Percentiles rank a stretch among this genome's conserved stretches.
Evolutionary conservation across 1,140 invertebrate genomes (phyloP).

Genomic region (Hyphantria cunea): DNA sequence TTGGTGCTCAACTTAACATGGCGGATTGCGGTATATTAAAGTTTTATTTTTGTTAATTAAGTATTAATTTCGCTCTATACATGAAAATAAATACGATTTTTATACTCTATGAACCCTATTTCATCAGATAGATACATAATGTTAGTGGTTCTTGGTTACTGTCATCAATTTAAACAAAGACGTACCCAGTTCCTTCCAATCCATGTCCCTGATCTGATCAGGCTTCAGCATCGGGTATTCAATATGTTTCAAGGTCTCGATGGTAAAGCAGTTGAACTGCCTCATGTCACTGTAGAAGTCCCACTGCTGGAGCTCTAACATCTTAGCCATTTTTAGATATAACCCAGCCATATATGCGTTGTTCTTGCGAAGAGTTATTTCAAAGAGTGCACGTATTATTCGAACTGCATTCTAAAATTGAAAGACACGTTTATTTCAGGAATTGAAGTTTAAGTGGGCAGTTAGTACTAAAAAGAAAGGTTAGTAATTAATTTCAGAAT

Average conservation of each 20-base stretch:
- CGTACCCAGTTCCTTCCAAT: constrained; percentile 91
- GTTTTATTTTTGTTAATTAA: too few species aligned
- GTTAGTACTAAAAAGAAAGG: too few species aligned
- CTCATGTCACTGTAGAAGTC: constrained; percentile 91
- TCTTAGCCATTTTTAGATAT: constrained; percentile 92
- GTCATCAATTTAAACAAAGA: constrained; percentile 2
- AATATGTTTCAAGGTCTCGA: constrained; percentile 91
- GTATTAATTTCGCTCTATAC: too few species aligned
- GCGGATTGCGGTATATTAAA: too few species aligned
- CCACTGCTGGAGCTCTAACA: constrained; percentile 96
- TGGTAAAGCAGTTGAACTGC: constrained; percentile 91
- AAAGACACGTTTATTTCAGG: neutral
- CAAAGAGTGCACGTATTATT: constrained; percentile 96
- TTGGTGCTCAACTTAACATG: too few species aligned
- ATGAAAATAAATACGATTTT: too few species aligned
- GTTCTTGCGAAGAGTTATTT: constrained; percentile 94
- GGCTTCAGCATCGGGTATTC: constrained; percentile 89
- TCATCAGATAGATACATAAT: too few species aligned
- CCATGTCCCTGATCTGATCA: constrained; percentile 92
- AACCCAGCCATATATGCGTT: constrained; percentile 94
- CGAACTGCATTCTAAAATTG: constrained; percentile 91
- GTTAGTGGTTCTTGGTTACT: too few species aligned
- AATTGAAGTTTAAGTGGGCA: neutral
- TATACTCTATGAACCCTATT: too few species aligned
- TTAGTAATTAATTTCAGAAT: too few species aligned